Conservation (phyloP, 2,113 vertebrate genomes). For the Gambusia affinis region DNA sequence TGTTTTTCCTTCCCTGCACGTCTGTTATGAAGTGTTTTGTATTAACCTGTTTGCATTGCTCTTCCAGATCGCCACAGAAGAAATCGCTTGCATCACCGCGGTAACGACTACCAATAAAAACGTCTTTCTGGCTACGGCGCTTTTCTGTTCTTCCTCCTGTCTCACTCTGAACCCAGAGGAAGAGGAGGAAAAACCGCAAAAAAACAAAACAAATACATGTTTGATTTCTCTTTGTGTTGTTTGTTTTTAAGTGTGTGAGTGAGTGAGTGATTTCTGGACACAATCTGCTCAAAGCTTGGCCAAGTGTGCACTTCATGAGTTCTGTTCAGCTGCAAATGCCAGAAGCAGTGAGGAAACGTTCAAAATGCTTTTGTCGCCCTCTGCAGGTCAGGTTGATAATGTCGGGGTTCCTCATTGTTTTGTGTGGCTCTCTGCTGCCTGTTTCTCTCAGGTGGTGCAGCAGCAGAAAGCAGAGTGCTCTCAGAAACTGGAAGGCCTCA, state of each 20-base stretch:
- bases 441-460: conserved; percentile 84
- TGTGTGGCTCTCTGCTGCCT: conserved; percentile 9
- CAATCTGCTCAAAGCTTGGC: conserved; percentile 79
- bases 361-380: not conserved
- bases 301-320: conserved; percentile 40
- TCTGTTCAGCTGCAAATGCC: not conserved
- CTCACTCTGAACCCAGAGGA: conserved; percentile 22
- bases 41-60: conserved; percentile 99
- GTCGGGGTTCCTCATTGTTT: conserved; percentile 16
- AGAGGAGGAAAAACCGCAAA: conserved; percentile 50
- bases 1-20: conserved; percentile 58
- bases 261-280: conserved; percentile 77
- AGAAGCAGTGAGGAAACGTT: not conserved
- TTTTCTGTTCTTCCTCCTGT: conserved; percentile 48
- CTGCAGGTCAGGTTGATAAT: not conserved
- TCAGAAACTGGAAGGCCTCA: conserved; percentile 87
- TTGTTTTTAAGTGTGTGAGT: conserved; percentile 34
- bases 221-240: conserved; percentile 45
- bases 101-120: conserved; percentile 69
- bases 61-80: conserved; percentile 90
- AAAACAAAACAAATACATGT: conserved; percentile 31
- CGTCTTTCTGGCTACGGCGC: conserved; percentile 42
- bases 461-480: conserved; percentile 89
- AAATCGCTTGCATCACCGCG: conserved; percentile 78
- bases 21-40: conserved; percentile 69